A percentile compares a stretch with the other conserved stretches of the same genome.
phyloP scores from a whole-genome alignment of 1,140 invertebrate species.

The Cotesia glomerata region DNA sequence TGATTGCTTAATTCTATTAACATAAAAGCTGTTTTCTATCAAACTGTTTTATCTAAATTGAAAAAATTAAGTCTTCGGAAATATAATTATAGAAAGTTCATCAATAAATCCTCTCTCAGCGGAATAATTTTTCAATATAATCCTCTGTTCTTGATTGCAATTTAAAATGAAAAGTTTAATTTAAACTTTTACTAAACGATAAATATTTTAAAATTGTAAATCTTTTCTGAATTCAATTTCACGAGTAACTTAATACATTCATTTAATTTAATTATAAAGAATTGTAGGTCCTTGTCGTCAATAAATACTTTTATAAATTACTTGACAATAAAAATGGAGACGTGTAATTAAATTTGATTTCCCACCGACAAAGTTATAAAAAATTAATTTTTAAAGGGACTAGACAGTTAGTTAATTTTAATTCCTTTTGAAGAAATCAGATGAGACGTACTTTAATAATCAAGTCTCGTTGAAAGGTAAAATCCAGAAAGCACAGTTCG shows the following conservation, averaged over 20 bases:
- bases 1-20: slow-evolving; percentile 4
- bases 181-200: too few species aligned
- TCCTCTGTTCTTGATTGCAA: too few species aligned
- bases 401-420: slow-evolving; percentile 2
- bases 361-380: not conserved
- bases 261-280: too few species aligned
- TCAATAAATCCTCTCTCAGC: not conserved
- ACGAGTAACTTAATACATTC: too few species aligned
- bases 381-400: not conserved
- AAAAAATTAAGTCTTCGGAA: not conserved
- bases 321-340: too few species aligned
- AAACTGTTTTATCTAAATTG: not conserved
- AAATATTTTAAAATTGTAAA: too few species aligned
- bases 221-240: too few species aligned
- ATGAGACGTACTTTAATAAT: slow-evolving; percentile 2
- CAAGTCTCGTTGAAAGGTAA: slow-evolving; percentile 11
- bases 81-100: not conserved
- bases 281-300: too few species aligned
- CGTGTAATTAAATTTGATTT: too few species aligned
- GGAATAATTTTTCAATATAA: not conserved
- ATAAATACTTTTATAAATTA: too few species aligned
- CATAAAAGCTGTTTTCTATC: not conserved
- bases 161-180: too few species aligned
- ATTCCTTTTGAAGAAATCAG: not conserved
- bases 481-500: slow-evolving; percentile 16